A percentile compares a stretch with the other conserved stretches of the same genome.
phyloP scores from a whole-genome alignment of 2,888 invertebrate species.

The Philaethria dido region DNA sequence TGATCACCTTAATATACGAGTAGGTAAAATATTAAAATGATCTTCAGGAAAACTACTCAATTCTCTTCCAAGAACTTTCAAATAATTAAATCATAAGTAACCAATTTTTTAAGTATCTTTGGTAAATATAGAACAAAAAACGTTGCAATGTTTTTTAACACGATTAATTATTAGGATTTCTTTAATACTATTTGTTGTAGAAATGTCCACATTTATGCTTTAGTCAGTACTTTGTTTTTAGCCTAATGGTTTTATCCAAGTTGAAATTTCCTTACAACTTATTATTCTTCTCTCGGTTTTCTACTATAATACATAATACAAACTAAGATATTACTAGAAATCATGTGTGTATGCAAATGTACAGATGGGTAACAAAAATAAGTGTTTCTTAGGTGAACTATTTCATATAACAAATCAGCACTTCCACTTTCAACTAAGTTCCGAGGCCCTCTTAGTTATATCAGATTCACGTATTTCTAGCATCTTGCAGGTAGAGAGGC shows the following conservation, averaged over 20 bases:
- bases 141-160: no score
- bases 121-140: no score
- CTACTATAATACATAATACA: no score
- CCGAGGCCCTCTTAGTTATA: not conserved
- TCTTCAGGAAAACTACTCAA: not conserved
- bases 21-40: not conserved
- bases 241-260: not conserved
- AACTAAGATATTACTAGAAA: no score
- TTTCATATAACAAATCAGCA: not conserved
- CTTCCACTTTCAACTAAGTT: not conserved
- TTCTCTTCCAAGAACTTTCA: not conserved
- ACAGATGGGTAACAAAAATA: no score
- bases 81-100: not conserved
- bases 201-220: not conserved
- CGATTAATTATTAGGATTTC: no score
- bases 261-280: not conserved
- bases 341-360: no score
- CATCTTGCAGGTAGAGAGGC: no score
- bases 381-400: not conserved
- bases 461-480: not conserved
- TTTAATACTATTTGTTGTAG: slow-evolving; percentile 8
- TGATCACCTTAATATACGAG: not conserved
- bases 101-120: no score
- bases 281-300: no score
- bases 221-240: not conserved